phyloP scores from a whole-genome alignment of 2,888 invertebrate genomes.

The Portevinia maculata region DNA sequence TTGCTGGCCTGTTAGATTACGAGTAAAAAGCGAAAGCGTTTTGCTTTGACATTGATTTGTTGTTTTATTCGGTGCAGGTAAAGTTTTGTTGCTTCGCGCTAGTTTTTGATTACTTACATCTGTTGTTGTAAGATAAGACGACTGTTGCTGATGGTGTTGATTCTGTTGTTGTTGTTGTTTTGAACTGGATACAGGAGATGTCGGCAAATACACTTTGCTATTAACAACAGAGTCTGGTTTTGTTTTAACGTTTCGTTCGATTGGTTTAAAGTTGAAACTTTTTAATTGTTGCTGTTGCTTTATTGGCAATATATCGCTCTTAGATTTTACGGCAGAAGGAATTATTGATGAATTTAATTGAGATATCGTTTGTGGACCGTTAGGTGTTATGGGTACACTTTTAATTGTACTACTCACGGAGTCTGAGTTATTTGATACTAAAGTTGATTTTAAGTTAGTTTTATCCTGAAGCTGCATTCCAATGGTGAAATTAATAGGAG shows the following conservation, averaged over 20 bases:
- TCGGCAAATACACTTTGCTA: constrained; percentile 19
- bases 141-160: constrained; percentile 56
- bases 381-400: constrained; percentile 18
- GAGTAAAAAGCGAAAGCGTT: constrained; percentile 66
- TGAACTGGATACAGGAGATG: constrained; percentile 23
- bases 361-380: constrained; percentile 25
- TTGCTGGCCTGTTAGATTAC: constrained; percentile 59
- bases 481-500: constrained; percentile 38
- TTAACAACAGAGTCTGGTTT: constrained; percentile 6
- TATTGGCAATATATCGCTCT: constrained; percentile 39
- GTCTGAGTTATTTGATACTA: constrained; percentile 63
- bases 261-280: constrained; percentile 34
- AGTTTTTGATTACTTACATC: constrained; percentile 68
- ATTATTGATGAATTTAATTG: constrained; percentile 48
- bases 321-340: constrained; percentile 39
- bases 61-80: constrained; percentile 56
- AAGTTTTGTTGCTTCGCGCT: constrained; percentile 34
- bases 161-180: constrained; percentile 59
- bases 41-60: constrained; percentile 54
- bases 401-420: constrained; percentile 58
- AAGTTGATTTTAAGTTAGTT: constrained; percentile 64
- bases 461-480: constrained; percentile 69
- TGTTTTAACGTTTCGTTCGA: constrained; percentile 37
- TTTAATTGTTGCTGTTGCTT: constrained; percentile 50
- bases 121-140: constrained; percentile 49